Conservation (phyloP, 2,888 invertebrate genomes). For the Napeogenes sylphis region DNA sequence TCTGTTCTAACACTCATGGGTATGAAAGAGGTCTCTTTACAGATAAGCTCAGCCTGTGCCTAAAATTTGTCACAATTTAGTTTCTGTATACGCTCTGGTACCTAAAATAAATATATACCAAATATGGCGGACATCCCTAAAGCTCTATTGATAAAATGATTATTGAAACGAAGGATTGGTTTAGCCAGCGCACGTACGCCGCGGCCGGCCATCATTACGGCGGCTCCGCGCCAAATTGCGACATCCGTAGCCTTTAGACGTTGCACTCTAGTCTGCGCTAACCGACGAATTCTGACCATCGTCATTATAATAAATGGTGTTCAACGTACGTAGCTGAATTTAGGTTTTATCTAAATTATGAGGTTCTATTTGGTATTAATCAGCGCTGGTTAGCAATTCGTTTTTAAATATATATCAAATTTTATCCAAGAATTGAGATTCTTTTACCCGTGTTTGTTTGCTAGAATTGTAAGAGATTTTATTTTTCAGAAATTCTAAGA, state of each 20-base stretch:
- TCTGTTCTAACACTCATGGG: too few relatives aligned
- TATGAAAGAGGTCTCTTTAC: too few relatives aligned
- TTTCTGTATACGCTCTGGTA: too few relatives aligned
- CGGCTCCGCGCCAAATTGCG: constrained; percentile 65
- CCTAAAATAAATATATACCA: neutral
- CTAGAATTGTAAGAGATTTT: too few relatives aligned
- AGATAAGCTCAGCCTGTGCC: too few relatives aligned
- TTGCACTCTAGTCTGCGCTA: constrained; percentile 26
- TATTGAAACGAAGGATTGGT: constrained; percentile 38
- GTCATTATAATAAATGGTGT: constrained; percentile 27
- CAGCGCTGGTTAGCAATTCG: neutral
- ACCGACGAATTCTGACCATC: constrained; percentile 32
- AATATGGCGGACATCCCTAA: constrained; percentile 17
- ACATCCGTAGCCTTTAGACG: constrained; percentile 53
- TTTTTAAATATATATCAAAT: too few relatives aligned
- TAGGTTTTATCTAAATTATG: neutral
- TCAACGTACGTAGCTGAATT: neutral
- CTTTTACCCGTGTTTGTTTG: too few relatives aligned
- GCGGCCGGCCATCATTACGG: constrained; percentile 55
- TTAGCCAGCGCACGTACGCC: constrained; percentile 60
- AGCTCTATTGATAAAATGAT: constrained; percentile 33
- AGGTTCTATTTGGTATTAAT: neutral
- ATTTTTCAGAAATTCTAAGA: too few relatives aligned
- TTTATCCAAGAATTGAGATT: too few relatives aligned
- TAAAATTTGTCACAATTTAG: too few relatives aligned